Conservation (phyloP, 2,888 invertebrate species). For the Quadroppia sp. region DNA sequence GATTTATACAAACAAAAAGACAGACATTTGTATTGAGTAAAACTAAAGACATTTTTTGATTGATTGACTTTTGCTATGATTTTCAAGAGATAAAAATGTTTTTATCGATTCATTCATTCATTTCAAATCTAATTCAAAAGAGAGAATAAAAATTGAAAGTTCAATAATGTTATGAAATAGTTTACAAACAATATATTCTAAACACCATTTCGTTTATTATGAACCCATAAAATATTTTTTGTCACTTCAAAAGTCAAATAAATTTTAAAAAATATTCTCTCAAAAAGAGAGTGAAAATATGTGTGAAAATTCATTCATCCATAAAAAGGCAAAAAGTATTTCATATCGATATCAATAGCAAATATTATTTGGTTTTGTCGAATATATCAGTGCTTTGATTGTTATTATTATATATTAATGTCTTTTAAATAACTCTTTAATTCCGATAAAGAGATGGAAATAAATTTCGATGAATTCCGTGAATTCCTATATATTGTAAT, state of each 20-base stretch:
- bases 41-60: neutral
- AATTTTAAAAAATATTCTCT: neutral
- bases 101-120: neutral
- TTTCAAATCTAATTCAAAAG: neutral
- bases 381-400: too few species aligned
- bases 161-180: neutral
- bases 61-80: neutral
- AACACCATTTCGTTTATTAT: neutral
- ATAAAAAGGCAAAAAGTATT: neutral
- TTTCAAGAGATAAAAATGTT: neutral
- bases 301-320: neutral
- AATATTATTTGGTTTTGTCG: too few species aligned
- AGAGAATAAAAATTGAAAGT: neutral
- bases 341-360: too few species aligned
- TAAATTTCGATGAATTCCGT: neutral
- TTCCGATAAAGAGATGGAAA: neutral
- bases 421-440: neutral
- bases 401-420: neutral
- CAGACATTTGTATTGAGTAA: neutral
- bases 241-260: neutral
- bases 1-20: neutral
- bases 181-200: neutral
- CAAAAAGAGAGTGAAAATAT: neutral
- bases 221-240: neutral
- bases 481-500: constrained; percentile 10